Evolutionary conservation across 1,140 invertebrate genomes (phyloP), one percentile per base, ranked within the genome.

Genomic region (Aplysia californica): DNA sequence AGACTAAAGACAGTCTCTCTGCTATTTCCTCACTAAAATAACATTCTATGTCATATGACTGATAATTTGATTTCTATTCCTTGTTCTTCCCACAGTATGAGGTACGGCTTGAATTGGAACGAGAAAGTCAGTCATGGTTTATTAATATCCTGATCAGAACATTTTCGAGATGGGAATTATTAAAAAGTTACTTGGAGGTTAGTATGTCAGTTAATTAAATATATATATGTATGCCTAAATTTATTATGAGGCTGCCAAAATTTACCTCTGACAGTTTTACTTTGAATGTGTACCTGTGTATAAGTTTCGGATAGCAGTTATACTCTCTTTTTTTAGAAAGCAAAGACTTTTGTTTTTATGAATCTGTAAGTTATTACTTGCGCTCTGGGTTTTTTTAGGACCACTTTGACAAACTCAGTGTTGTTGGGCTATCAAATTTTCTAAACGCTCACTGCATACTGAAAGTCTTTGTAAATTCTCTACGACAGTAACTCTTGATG

Each of bases 101-200:
- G 61, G 35, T 65, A 65, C 61, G 35, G 31, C 23, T 65, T 33
- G 39, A 33, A 65, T 36, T 36, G 39, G 33, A 20, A 29, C 23
- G 20, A 26, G 20, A 33, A 33, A 23, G 31, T 33, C 4, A 29
- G n/a, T 4, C 21, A 50, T n/a, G 10, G 44, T 50, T 15, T 50
- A 15, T 10, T 50, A 10, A 10, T 50, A 50, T n/a, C 10, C 10
- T 50, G 44, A 10, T n/a, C n/a, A 10, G 10, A 15, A n/a, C n/a
- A 36, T 65, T 21, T 3, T 6, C 58, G 35, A 61, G 58, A 65
- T 65, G 61, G 61, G 33, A 65, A 65, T 65, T 36, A 4, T 65
- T 65, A 36, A 65, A 65, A 65, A 36, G 31, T 6, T 65, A 35
- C 3, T 36, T 65, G 26, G 35, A 26, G 61, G 61, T 65, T 33